Evolutionary conservation across 2,113 vertebrate species (phyloP).

Genomic region (Platysteira castanea): DNA sequence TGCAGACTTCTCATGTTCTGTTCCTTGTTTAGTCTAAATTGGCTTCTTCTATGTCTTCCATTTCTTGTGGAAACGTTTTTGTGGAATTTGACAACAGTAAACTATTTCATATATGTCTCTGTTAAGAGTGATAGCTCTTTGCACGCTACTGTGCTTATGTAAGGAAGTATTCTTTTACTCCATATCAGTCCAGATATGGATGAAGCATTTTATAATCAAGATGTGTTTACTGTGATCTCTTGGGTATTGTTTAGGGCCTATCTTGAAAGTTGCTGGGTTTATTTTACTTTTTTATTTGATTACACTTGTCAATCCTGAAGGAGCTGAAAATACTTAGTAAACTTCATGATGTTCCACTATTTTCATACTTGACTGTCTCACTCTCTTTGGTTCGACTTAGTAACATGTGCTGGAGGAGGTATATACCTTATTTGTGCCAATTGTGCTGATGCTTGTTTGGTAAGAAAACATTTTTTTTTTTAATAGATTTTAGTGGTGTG

Average conservation of each 20-base stretch:
- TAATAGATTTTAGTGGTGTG: not conserved
- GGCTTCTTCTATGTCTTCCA: not conserved
- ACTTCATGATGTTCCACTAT: not conserved
- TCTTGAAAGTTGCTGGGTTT: not conserved
- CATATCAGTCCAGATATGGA: not conserved
- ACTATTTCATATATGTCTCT: not conserved
- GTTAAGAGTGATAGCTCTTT: not conserved
- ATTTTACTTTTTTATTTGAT: not conserved
- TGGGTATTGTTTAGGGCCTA: not conserved
- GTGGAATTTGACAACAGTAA: not conserved
- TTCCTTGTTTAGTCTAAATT: not conserved
- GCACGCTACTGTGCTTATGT: not conserved
- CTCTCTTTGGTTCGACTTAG: not conserved
- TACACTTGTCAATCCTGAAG: not conserved
- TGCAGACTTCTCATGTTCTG: not conserved
- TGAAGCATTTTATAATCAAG: not conserved
- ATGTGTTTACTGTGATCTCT: not conserved
- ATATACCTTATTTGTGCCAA: not conserved
- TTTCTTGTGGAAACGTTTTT: not conserved
- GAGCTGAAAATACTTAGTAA: not conserved
- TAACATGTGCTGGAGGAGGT: not conserved
- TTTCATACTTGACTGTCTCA: not conserved
- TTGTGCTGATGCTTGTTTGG: not conserved
- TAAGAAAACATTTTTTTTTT: not conserved
- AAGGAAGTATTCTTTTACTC: not conserved